Percentiles rank a stretch among this genome's conserved stretches.
These are phyloP conservation scores for Ferdinandea cuprea DNA, from an alignment of 2,888 invertebrate species.

Conservation along the genomic window DNA sequence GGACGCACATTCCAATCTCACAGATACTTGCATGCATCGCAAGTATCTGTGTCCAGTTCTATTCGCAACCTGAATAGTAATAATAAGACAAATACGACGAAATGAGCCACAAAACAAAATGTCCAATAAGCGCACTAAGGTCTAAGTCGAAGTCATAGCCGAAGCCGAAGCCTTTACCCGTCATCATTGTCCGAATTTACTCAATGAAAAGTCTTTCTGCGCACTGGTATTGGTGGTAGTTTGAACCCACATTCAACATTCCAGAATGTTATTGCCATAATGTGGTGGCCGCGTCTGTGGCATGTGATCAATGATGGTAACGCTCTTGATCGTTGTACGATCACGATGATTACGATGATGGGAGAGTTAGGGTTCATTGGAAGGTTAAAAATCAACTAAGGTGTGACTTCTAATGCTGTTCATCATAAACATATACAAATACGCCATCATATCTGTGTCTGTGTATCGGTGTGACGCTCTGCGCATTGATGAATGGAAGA, in stretches of 20 bases:
- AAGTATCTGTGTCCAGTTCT: conserved; percentile 28
- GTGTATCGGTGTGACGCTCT: conserved; percentile 18
- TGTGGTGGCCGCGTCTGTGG: conserved; percentile 17
- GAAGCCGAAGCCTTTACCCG: background rate
- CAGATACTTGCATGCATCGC: conserved; percentile 41
- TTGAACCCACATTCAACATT: conserved; percentile 73
- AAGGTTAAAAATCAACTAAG: conserved; percentile 74
- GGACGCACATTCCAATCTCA: conserved; percentile 72
- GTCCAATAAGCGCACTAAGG: conserved; percentile 66
- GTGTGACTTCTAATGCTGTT: conserved; percentile 68
- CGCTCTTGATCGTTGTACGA: conserved; percentile 56
- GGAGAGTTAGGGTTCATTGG: conserved; percentile 70
- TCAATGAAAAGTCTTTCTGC: conserved; percentile 63
- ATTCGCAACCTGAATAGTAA: conserved; percentile 70
- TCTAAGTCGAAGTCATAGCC: conserved; percentile 48
- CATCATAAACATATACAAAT: conserved; percentile 32
- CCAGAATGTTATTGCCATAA: conserved; percentile 64
- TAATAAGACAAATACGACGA: conserved; percentile 53
- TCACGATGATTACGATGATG: conserved; percentile 40
- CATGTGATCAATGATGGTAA: conserved; percentile 72
- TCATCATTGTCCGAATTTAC: conserved; percentile 54
- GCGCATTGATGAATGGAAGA: conserved; percentile 69
- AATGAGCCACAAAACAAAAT: conserved; percentile 62
- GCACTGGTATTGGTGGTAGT: conserved; percentile 30
- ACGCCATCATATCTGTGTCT: background rate